These are phyloP conservation scores for Callipepla californica DNA, from an alignment of 2,113 vertebrate species.

Conservation along the genomic window DNA sequence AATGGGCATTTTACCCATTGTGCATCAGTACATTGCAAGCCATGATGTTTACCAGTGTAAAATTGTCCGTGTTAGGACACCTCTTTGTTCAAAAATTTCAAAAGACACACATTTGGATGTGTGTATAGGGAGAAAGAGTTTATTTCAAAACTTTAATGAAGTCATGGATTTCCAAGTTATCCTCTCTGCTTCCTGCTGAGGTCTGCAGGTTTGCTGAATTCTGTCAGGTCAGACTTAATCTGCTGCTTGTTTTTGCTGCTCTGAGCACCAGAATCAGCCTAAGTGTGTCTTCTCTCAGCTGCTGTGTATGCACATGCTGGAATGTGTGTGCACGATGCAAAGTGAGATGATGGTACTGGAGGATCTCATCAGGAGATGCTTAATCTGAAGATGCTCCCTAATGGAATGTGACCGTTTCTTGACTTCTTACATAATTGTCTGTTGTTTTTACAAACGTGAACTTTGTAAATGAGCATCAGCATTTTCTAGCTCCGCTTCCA, in stretches of 20 bases:
- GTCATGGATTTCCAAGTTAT: neutral
- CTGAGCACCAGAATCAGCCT: neutral
- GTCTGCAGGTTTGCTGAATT: neutral
- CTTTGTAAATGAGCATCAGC: neutral
- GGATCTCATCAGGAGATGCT: neutral
- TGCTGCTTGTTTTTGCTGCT: neutral
- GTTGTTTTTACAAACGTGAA: neutral
- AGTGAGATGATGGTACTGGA: no score
- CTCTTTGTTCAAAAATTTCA: neutral
- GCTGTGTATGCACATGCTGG: rapidly evolving
- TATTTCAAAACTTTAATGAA: neutral
- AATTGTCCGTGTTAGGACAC: neutral
- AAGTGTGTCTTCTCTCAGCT: neutral
- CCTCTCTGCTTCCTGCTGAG: neutral
- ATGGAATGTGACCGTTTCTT: rapidly evolving
- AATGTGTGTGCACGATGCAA: rapidly evolving
- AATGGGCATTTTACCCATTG: neutral
- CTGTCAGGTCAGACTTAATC: neutral
- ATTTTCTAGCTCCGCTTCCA: neutral
- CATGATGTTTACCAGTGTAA: neutral
- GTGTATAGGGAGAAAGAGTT: neutral
- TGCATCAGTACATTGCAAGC: neutral
- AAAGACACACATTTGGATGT: neutral
- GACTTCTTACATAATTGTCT: neutral
- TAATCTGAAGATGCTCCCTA: neutral